These are phyloP conservation scores for Rhynchonema sp. DNA, from an alignment of 2,888 invertebrate species.

Conservation along the genomic window DNA sequence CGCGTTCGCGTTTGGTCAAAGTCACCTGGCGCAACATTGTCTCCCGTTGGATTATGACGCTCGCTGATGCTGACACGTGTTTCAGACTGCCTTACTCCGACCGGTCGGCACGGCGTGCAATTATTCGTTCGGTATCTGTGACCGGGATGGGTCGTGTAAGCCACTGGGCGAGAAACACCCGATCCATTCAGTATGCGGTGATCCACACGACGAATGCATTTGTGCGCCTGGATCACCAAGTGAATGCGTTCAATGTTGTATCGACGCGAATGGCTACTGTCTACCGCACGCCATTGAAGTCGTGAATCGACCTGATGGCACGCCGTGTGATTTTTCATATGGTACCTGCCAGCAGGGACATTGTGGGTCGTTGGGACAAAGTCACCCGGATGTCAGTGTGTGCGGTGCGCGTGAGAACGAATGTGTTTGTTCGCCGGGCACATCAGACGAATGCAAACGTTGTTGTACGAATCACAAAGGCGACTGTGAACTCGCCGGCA, in stretches of 20 bases:
- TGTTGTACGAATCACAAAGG: background rate
- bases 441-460: background rate
- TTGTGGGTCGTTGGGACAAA: background rate
- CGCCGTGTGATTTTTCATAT: background rate
- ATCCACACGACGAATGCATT: background rate
- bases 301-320: background rate
- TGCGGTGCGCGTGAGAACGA: background rate
- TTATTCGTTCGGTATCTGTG: background rate
- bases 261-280: too few relatives aligned
- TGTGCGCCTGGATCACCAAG: background rate
- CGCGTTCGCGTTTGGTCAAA: too few relatives aligned
- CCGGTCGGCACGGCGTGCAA: constrained; percentile 1
- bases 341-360: background rate
- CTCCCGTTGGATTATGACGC: too few relatives aligned
- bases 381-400: background rate
- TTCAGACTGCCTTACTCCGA: background rate
- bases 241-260: background rate
- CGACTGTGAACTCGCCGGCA: too few relatives aligned
- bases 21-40: background rate
- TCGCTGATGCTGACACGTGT: too few relatives aligned
- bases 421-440: constrained; percentile 1
- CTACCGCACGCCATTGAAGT: too few relatives aligned
- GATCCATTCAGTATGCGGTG: background rate
- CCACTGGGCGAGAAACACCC: background rate
- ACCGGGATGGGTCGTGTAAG: background rate